Percentiles rank a stretch among this genome's conserved stretches.
phyloP scores from a whole-genome alignment of 2,888 invertebrate species.

The Lissonota sp. region DNA sequence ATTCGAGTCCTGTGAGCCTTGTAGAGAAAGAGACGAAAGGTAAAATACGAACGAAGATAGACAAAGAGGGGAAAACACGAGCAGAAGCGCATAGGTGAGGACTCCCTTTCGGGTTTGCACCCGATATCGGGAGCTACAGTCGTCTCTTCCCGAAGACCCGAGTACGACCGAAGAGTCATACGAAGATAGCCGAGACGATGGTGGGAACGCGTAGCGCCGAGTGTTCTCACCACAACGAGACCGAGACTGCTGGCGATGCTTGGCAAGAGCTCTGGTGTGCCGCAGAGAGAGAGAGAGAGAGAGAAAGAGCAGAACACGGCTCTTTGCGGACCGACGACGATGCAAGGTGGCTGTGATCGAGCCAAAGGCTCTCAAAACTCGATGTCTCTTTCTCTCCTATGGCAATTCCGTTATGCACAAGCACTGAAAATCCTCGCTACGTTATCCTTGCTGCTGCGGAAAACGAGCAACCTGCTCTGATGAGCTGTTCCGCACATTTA shows the following conservation, averaged over 20 bases:
- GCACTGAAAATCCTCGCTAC: slow-evolving; percentile 44
- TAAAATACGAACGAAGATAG: slow-evolving; percentile 10
- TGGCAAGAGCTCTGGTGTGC: slow-evolving; percentile 35
- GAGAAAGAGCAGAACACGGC: slow-evolving; percentile 41
- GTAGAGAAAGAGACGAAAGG: slow-evolving; percentile 23
- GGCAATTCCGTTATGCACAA: slow-evolving; percentile 37
- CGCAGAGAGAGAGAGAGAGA: slow-evolving; percentile 20
- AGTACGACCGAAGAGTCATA: slow-evolving; percentile 75
- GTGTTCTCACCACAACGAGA: slow-evolving; percentile 82
- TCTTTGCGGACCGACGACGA: slow-evolving; percentile 60
- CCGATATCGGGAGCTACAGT: slow-evolving; percentile 72
- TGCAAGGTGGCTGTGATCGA: slow-evolving; percentile 67
- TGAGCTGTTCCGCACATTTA: slow-evolving; percentile 42
- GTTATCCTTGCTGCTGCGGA: slow-evolving; percentile 31
- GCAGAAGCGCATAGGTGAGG: slow-evolving; percentile 68
- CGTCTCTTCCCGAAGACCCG: slow-evolving; percentile 67
- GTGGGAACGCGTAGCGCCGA: slow-evolving; percentile 83
- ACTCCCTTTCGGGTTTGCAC: slow-evolving; percentile 69
- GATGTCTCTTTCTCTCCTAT: not conserved
- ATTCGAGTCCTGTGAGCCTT: slow-evolving; percentile 22
- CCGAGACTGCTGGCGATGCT: slow-evolving; percentile 50
- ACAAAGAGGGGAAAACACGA: slow-evolving; percentile 23
- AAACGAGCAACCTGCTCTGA: slow-evolving; percentile 62
- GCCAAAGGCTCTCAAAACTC: slow-evolving; percentile 55
- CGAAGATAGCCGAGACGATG: slow-evolving; percentile 82